Evolutionary conservation across 1,140 invertebrate species (phyloP).

Genomic region (Paraescarpia echinospica): DNA sequence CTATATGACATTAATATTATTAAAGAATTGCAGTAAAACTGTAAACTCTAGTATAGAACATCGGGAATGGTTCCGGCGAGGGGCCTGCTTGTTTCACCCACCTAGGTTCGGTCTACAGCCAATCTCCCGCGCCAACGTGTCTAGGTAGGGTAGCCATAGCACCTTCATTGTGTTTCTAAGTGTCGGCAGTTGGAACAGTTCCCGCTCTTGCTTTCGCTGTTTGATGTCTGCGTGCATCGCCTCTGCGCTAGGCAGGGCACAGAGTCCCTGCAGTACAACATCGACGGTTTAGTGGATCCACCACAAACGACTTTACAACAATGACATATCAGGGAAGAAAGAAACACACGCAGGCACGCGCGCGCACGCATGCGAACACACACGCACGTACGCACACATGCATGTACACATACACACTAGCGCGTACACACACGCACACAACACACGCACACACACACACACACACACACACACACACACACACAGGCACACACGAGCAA

Average conservation of each 20-base stretch:
- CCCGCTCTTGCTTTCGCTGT: neutral
- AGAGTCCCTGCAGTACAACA: neutral
- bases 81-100: neutral
- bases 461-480: no score
- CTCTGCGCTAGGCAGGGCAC: neutral
- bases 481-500: no score
- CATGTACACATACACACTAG: no score
- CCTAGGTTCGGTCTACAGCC: slow-evolving; percentile 45
- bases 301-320: neutral
- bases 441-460: no score
- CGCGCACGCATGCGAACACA: no score
- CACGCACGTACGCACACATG: no score
- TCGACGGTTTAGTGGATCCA: neutral
- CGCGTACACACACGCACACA: no score
- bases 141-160: slow-evolving; percentile 53
- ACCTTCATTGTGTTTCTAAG: slow-evolving; percentile 36
- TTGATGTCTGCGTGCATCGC: slow-evolving; percentile 13
- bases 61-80: no score
- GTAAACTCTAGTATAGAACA: no score
- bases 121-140: slow-evolving; percentile 46
- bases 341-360: no score
- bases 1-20: no score
- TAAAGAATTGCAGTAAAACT: no score
- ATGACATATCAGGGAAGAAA: neutral
- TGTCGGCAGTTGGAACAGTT: neutral